Evolutionary conservation across 2,888 invertebrate genomes (phyloP).

Genomic region (Amphipyra berbera): DNA sequence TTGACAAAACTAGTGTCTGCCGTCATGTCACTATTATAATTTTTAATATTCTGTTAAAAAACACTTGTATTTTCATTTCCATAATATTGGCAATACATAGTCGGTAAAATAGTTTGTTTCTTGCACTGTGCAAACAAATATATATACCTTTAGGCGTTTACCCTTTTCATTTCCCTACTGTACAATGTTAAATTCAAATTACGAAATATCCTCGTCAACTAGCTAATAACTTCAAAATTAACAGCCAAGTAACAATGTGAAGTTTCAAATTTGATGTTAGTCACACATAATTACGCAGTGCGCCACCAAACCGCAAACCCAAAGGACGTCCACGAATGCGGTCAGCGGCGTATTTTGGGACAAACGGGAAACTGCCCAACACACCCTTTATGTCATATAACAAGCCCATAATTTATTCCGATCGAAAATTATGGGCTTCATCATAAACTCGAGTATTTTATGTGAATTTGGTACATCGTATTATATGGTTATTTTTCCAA

Average conservation of each 20-base stretch:
- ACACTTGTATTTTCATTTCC: no score
- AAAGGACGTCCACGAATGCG: conserved; percentile 28
- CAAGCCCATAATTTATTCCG: conserved; percentile 27
- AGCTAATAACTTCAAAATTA: conserved; percentile 25
- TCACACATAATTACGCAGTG: conserved; percentile 52
- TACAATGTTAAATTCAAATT: no score
- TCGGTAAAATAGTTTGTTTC: no score
- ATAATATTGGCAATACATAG: no score
- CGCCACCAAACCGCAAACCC: conserved; percentile 40
- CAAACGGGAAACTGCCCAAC: conserved; percentile 9
- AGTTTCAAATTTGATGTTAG: conserved; percentile 6
- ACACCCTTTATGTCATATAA: conserved; percentile 9
- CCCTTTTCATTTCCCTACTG: no score
- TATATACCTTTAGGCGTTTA: no score
- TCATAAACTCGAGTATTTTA: conserved; percentile 6
- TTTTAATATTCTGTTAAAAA: no score
- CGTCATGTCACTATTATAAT: no score
- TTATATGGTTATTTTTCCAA: no score
- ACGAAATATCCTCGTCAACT: neutral
- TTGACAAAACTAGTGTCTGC: no score
- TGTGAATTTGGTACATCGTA: neutral
- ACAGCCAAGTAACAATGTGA: conserved; percentile 14
- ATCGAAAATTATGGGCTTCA: conserved; percentile 18
- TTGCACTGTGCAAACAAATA: no score
- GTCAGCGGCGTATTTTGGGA: conserved; percentile 25